These are phyloP conservation scores for Trachelus tabidus DNA, from an alignment of 2,888 invertebrate genomes.

Conservation along the genomic window DNA sequence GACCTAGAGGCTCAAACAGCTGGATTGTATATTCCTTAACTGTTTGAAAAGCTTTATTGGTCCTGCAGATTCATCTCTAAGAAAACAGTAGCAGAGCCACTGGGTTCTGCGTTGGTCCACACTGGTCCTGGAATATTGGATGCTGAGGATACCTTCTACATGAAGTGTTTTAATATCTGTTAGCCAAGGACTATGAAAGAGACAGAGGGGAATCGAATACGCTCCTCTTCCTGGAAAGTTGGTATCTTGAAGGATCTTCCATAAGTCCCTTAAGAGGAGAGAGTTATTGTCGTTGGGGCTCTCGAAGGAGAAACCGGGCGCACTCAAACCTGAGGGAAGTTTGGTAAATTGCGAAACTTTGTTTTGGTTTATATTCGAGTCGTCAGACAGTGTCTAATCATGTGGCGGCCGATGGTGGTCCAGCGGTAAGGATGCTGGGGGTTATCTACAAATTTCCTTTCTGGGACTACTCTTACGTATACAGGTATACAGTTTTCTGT, in stretches of 20 bases:
- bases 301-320: neutral
- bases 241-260: neutral
- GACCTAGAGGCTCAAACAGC: neutral
- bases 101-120: neutral
- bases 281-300: neutral
- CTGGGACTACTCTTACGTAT: neutral
- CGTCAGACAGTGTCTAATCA: conserved; percentile 3
- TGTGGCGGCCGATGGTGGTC: neutral
- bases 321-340: conserved; percentile 14
- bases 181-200: neutral
- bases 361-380: conserved; percentile 29
- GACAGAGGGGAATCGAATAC: neutral
- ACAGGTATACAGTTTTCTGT: neutral
- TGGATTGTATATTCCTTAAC: neutral
- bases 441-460: neutral
- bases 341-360: conserved; percentile 39
- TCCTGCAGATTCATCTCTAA: neutral
- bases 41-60: too few species aligned
- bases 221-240: neutral
- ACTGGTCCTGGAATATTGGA: neutral
- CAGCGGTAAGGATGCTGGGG: neutral
- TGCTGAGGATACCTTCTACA: neutral
- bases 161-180: neutral
- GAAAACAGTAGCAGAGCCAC: neutral
- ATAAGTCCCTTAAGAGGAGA: neutral